A percentile compares a stretch with the other conserved stretches of the same genome.
phyloP scores from a whole-genome alignment of 1,140 invertebrate genomes.

The Hermetia illucens region DNA sequence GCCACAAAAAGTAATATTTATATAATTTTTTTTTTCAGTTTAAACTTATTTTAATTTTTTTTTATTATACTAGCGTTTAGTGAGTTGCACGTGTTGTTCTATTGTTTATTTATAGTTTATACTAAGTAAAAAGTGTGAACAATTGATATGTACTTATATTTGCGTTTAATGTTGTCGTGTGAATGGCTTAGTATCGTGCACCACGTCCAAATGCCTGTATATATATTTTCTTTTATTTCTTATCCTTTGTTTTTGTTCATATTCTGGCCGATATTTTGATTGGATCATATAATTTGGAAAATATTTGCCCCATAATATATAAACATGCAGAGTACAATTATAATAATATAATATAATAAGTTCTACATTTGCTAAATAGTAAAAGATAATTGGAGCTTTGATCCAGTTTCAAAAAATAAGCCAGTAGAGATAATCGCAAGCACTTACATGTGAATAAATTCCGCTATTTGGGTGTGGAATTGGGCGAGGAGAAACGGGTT shows the following conservation, averaged over 20 bases:
- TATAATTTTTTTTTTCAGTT: background rate
- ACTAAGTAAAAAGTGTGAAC: background rate
- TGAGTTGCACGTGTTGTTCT: background rate
- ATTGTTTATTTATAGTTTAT: background rate
- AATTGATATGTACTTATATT: too few relatives aligned
- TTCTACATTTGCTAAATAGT: background rate
- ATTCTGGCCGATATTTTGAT: too few relatives aligned
- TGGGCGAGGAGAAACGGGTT: background rate
- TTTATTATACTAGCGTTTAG: background rate
- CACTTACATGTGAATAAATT: constrained; percentile 1
- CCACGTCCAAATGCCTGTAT: too few relatives aligned
- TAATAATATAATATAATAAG: background rate
- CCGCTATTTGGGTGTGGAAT: constrained; percentile 2
- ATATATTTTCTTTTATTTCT: too few relatives aligned
- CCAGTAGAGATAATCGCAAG: background rate
- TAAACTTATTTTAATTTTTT: background rate
- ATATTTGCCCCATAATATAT: background rate
- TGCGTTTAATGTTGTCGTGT: too few relatives aligned
- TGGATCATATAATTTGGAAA: too few relatives aligned
- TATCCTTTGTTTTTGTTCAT: too few relatives aligned
- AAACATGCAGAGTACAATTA: background rate
- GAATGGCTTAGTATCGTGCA: too few relatives aligned
- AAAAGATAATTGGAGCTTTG: background rate
- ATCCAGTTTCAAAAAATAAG: background rate
- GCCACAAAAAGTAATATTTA: background rate